Evolutionary conservation across 2,113 vertebrate species (phyloP).

Genomic region (Octodon degus): DNA sequence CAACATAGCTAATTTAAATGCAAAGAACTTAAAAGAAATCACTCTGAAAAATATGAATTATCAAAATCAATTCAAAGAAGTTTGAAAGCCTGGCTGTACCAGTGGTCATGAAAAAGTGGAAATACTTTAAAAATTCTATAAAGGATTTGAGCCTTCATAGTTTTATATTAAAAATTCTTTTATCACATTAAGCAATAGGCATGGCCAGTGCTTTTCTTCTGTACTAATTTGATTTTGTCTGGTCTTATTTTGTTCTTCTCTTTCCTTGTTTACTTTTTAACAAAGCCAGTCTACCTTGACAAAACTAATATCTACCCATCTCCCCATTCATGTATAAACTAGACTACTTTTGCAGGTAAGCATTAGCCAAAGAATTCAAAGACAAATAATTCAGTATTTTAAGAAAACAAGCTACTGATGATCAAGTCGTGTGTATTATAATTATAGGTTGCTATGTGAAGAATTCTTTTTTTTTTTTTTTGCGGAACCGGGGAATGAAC

Average conservation of each 20-base stretch:
- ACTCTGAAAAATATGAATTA: not conserved
- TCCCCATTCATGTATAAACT: not conserved
- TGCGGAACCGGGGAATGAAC: no score
- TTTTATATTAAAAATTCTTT: not conserved
- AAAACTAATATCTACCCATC: not conserved
- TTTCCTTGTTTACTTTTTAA: not conserved
- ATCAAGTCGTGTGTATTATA: not conserved
- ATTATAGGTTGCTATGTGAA: not conserved
- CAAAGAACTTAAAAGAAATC: not conserved
- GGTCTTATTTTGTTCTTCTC: not conserved
- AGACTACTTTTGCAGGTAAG: not conserved
- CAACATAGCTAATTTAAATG: not conserved
- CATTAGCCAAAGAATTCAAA: not conserved
- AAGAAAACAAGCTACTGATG: not conserved
- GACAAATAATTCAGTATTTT: not conserved
- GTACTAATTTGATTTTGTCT: not conserved
- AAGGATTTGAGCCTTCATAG: not conserved
- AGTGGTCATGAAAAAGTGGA: constrained; percentile 16
- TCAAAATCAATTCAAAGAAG: not conserved
- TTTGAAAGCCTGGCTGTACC: not conserved
- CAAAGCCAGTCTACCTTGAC: not conserved
- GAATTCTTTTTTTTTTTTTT: not conserved
- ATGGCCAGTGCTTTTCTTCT: not conserved
- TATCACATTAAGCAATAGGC: not conserved
- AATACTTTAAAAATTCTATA: not conserved